Base-by-base conservation (phyloP, 2,797 vertebrate species). In the Hoplostethus atlanticus region DNA sequence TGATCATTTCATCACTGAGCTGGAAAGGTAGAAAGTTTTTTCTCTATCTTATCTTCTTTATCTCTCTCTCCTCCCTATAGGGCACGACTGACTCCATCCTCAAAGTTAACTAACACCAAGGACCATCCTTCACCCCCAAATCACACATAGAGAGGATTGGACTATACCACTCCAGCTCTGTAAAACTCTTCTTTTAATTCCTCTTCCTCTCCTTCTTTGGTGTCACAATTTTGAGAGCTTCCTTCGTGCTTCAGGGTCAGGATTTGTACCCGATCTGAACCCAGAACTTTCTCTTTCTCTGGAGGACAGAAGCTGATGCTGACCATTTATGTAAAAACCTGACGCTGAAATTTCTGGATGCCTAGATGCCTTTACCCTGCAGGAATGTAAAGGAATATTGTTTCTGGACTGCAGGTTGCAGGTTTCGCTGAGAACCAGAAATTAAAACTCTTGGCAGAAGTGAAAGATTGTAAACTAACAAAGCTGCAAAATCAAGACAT, bases 161-260 rank as follows among this genome's bases (percentile, higher is more conserved):
- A 68, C 9, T 2, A 21, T 1, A 21, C 36, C 5, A 5, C 48
- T 44, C 30, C 7, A 7, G 17, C 51, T 2, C 21, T 46, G 0
- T n/a, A 12, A 9, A 17, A 25, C 5, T 34, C 13, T 21, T 21
- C 21, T 21, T 1, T 5, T 30, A 4, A 4, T 5, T 48, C 44
- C 46, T 66, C 13, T 34, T 28, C 15, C 5, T 38, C 30, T 34
- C 11, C 28, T 4, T 40, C 38, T 40, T 36, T 5, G 7, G 17
- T 2, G 21, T 28, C 58, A 73, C 95, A 5, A 2, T 16, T 34
- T 17, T 34, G 34, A 34, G 34, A 34, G 34, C 2, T 34, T 34
- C 31, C 31, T 21, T 21, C 21, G 21, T 21, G 21, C 21, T 21
- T 21, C 21, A 34, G 31, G 31, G 2, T 34, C 31, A 4, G 31